These are phyloP conservation scores for Drosophila dives DNA, from an alignment of 2,888 invertebrate species.

Conservation along the genomic window DNA sequence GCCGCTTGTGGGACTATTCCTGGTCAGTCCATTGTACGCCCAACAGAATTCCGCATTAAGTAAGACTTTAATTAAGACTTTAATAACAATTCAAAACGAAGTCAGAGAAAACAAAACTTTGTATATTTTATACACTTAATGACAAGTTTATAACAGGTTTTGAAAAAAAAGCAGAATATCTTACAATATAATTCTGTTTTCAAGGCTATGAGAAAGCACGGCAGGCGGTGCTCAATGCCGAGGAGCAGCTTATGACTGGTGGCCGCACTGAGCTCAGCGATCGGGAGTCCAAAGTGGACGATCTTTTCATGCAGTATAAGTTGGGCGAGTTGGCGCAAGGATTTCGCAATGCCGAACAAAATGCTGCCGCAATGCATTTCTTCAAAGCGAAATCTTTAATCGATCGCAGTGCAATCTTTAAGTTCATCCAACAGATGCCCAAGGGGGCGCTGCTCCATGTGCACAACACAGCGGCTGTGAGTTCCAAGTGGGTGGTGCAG, in stretches of 20 bases:
- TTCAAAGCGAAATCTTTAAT: constrained; percentile 86
- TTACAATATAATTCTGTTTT: neutral
- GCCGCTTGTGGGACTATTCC: constrained; percentile 21
- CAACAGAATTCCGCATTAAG: constrained; percentile 39
- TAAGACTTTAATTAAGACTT: constrained; percentile 11
- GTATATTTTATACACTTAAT: neutral
- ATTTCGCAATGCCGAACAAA: constrained; percentile 74
- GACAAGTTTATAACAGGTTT: too few species aligned
- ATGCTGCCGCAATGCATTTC: constrained; percentile 86
- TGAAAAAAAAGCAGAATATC: too few species aligned
- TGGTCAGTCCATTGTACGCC: constrained; percentile 14
- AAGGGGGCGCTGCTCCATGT: constrained; percentile 86
- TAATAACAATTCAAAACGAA: too few species aligned
- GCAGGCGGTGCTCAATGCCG: constrained; percentile 78
- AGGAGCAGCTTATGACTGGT: constrained; percentile 80
- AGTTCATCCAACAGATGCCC: constrained; percentile 87
- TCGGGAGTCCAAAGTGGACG: constrained; percentile 77
- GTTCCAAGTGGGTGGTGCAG: constrained; percentile 85
- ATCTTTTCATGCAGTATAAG: constrained; percentile 81
- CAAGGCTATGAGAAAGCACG: constrained; percentile 81
- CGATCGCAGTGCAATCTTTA: constrained; percentile 86
- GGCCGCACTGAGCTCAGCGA: constrained; percentile 72
- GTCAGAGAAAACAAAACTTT: too few species aligned
- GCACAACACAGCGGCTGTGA: constrained; percentile 86
- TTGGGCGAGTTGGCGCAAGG: constrained; percentile 76